A percentile compares a stretch with the other conserved stretches of the same genome.
These are phyloP conservation scores for Rhingia campestris DNA, from an alignment of 2,888 invertebrate species.

Conservation along the genomic window DNA sequence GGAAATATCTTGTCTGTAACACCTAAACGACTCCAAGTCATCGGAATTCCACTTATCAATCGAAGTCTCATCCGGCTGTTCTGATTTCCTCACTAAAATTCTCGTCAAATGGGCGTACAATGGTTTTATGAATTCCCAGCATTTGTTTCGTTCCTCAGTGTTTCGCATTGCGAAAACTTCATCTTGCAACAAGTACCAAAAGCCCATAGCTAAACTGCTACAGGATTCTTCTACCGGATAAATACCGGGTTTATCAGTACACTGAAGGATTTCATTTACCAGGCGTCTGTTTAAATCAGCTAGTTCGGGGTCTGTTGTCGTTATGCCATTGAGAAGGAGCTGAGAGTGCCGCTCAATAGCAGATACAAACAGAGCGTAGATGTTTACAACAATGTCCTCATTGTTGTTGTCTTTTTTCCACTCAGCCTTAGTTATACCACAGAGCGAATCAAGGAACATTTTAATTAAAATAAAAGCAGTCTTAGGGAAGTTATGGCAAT, in stretches of 20 bases:
- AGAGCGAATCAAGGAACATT: conserved; percentile 85
- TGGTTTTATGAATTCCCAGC: conserved; percentile 86
- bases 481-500: conserved; percentile 85
- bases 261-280: conserved; percentile 89
- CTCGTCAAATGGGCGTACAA: conserved; percentile 91
- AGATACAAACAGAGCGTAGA: conserved; percentile 88
- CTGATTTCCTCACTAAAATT: conserved; percentile 90
- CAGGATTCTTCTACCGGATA: conserved; percentile 94
- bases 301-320: conserved; percentile 82
- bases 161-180: conserved; percentile 81
- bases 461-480: conserved; percentile 85
- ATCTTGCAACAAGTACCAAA: conserved; percentile 94
- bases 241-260: conserved; percentile 90
- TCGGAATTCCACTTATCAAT: conserved; percentile 87
- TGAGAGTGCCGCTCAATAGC: conserved; percentile 89
- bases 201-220: conserved; percentile 93
- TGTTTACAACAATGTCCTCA: conserved; percentile 86
- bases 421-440: conserved; percentile 84
- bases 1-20: conserved; percentile 93
- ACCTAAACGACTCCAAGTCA: conserved; percentile 93
- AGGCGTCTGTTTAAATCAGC: conserved; percentile 85
- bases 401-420: conserved; percentile 83
- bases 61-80: conserved; percentile 86
- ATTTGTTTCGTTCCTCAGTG: conserved; percentile 79
- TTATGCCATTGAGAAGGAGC: conserved; percentile 81